Conservation (phyloP, 92 coral and sea anemone species). For the Porites divaricata region DNA sequence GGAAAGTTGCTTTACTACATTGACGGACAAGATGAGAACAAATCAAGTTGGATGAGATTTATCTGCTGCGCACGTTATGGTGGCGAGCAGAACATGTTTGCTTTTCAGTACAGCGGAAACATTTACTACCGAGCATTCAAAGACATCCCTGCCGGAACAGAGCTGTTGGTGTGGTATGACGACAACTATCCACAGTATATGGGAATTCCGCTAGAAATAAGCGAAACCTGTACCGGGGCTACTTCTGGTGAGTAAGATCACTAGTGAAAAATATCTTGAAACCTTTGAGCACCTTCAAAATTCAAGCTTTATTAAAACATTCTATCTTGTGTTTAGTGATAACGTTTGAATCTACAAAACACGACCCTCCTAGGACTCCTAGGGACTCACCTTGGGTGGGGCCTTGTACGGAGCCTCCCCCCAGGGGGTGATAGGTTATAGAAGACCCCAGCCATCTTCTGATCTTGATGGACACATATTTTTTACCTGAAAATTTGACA, state of each 20-base stretch:
- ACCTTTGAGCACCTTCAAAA: too few relatives aligned
- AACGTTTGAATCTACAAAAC: too few relatives aligned
- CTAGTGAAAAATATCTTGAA: too few relatives aligned
- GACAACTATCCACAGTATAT: constrained; percentile 85
- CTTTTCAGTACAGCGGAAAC: constrained; percentile 88
- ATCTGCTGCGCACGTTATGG: constrained; percentile 88
- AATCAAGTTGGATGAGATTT: constrained; percentile 95
- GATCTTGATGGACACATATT: too few relatives aligned
- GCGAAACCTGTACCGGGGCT: background rate
- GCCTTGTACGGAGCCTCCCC: too few relatives aligned
- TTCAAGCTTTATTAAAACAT: too few relatives aligned
- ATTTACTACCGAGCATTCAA: constrained; percentile 86
- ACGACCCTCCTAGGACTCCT: too few relatives aligned
- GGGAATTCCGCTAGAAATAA: constrained; percentile 72
- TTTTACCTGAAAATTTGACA: too few relatives aligned
- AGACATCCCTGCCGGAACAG: constrained; percentile 86
- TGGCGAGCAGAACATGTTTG: constrained; percentile 89
- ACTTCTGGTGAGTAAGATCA: constrained; percentile 22
- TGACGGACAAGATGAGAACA: constrained; percentile 89
- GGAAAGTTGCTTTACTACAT: constrained; percentile 81
- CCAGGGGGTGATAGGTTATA: too few relatives aligned
- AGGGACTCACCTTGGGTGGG: too few relatives aligned
- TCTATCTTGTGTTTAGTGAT: too few relatives aligned
- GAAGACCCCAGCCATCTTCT: too few relatives aligned
- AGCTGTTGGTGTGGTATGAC: constrained; percentile 97